Evolutionary conservation across 2,797 vertebrate genomes (phyloP), one percentile per base, ranked within the genome.

Genomic region (Helicolenus hilgendorfi): DNA sequence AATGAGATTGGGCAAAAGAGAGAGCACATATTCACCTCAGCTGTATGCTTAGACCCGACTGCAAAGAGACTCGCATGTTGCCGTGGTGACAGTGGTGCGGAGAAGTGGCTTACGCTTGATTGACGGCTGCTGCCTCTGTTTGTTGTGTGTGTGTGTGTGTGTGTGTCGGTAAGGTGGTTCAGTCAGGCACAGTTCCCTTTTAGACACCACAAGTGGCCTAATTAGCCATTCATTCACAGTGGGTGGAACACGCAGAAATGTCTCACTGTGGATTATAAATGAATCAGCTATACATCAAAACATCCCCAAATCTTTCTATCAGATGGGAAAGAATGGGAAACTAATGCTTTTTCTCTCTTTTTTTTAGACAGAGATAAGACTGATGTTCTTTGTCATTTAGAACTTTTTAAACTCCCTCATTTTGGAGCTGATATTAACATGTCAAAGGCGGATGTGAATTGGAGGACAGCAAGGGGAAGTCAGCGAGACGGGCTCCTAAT

Each of bases 211-310:
- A 74, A 86, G 89, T 89, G 83, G 78, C 67, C 77, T 86, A 84
- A 92, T 91, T 91, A 92, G 13, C 55, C 85, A 83, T 84, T 84
- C 78, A 85, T 45, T 90, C 62, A 69, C 89, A 88, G 83, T 89
- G 41, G 64, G 76, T 59, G 72, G 67, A 71, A 72, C 65, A 26
- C 72, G 72, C 76, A 86, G 73, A 67, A 29, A 41, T 3, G 20
- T 4, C 60, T 84, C 67, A 60, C 41, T 68, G 83, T 53, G 49
- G 14, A 41, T 75, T 56, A 20, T n/a, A 79, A 92, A 85, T 13
- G 41, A 80, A 72, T 69, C 74, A 22, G 67, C 68, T 79, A 1
- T 59, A 64, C 33, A 53, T 82, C 56, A 84, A 86, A 81, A 84
- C 67, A 64, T 67, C 36, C 20, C 20, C 15, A 31, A 77, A 83